Percentiles rank a stretch among this genome's conserved stretches.
These are phyloP conservation scores for Siniperca knerii DNA, from an alignment of 2,113 vertebrate genomes.

Conservation along the genomic window DNA sequence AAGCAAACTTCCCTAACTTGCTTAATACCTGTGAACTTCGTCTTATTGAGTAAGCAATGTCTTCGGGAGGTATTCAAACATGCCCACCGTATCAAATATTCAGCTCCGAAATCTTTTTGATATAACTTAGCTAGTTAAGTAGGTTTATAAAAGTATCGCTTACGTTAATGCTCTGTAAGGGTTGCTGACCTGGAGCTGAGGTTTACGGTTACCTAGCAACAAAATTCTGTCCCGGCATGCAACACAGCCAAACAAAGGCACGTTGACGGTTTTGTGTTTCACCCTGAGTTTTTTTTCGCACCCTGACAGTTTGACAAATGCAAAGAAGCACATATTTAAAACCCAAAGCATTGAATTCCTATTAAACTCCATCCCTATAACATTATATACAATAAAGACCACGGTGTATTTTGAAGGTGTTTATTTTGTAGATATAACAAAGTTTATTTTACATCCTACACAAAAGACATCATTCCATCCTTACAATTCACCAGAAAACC, in stretches of 20 bases:
- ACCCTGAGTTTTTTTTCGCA: neutral
- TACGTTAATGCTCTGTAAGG: too few relatives aligned
- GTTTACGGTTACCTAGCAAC: slow-evolving; percentile 69
- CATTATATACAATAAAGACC: neutral
- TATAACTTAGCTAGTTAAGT: rapidly evolving
- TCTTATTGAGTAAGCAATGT: neutral
- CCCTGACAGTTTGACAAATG: neutral
- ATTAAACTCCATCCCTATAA: neutral
- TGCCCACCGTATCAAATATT: neutral
- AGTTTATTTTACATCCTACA: neutral
- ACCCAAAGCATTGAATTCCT: neutral
- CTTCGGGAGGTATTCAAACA: neutral
- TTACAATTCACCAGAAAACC: neutral
- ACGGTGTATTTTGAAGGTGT: neutral
- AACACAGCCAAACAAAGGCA: slow-evolving; percentile 28
- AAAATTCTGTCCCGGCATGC: slow-evolving; percentile 35
- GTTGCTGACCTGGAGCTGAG: neutral
- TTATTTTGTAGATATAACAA: neutral
- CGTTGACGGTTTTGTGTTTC: neutral
- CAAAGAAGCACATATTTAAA: neutral
- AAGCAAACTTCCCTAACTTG: neutral
- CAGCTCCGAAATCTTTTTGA: neutral
- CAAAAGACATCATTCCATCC: neutral
- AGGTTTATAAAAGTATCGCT: rapidly evolving
- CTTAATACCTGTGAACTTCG: neutral